These are phyloP conservation scores for Loxodonta africana DNA, from an alignment of 2,113 vertebrate genomes.

Conservation along the genomic window DNA sequence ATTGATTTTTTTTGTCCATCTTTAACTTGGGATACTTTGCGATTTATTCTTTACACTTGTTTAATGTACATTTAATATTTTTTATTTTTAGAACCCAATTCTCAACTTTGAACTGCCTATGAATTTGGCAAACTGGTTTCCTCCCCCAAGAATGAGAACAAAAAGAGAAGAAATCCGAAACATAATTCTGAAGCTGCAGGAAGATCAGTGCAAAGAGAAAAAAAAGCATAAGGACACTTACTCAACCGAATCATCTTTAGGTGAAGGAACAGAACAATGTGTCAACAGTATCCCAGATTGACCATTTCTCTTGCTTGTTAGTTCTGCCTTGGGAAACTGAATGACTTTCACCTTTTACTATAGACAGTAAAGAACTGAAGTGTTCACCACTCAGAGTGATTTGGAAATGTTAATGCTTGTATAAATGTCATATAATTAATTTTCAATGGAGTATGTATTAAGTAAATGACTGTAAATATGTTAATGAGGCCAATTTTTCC, in stretches of 20 bases:
- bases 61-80: constrained; percentile 37
- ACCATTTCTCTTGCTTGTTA: constrained; percentile 84
- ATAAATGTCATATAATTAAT: constrained; percentile 90
- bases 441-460: constrained; percentile 90
- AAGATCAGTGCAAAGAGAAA: constrained; percentile 92
- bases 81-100: constrained; percentile 92
- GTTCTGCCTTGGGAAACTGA: constrained; percentile 82
- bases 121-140: constrained; percentile 97
- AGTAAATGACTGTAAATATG: constrained; percentile 96
- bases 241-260: constrained; percentile 84
- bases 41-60: constrained; percentile 37
- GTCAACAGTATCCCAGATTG: constrained; percentile 89
- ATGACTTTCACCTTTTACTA: constrained; percentile 77
- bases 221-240: constrained; percentile 87
- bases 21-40: constrained; percentile 55
- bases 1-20: not conserved
- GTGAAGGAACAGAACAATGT: constrained; percentile 84
- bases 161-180: constrained; percentile 97
- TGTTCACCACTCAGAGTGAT: constrained; percentile 84
- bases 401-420: constrained; percentile 88
- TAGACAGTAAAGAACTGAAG: constrained; percentile 83
- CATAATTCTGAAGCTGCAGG: constrained; percentile 95
- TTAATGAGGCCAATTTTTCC: constrained; percentile 93
- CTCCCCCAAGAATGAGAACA: constrained; percentile 97
- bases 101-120: constrained; percentile 96